Evolutionary conservation across 2,888 invertebrate species (phyloP).

Genomic region (Mythimna lalbum): DNA sequence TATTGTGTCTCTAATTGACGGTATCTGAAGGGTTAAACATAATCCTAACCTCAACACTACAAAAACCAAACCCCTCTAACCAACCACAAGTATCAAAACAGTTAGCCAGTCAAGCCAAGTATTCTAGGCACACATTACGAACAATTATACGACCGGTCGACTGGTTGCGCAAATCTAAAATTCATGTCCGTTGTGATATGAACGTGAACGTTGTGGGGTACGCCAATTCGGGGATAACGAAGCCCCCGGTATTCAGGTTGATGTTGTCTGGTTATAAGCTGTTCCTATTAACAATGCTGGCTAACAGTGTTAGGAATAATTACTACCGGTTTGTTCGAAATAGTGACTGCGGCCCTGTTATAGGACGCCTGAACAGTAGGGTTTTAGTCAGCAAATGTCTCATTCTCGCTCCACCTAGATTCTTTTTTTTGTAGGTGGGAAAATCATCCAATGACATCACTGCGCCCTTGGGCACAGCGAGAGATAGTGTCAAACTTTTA

Average conservation of each 20-base stretch:
- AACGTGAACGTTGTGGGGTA: constrained; percentile 65
- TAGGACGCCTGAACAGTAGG: no score
- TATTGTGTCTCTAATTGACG: no score
- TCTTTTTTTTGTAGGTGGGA: no score
- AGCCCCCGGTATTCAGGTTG: constrained; percentile 42
- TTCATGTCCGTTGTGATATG: constrained; percentile 71
- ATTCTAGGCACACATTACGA: constrained; percentile 43
- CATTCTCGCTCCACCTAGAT: no score
- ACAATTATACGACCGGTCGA: constrained; percentile 53
- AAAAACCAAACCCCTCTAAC: background rate
- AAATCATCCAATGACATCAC: no score
- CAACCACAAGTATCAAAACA: background rate
- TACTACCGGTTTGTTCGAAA: background rate
- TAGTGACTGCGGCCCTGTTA: no score
- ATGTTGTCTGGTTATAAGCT: constrained; percentile 31
- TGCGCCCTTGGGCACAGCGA: no score
- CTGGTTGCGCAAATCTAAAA: constrained; percentile 71
- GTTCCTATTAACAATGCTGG: background rate
- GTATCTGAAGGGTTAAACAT: no score
- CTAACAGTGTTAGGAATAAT: background rate
- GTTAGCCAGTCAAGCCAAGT: background rate
- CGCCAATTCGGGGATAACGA: constrained; percentile 73
- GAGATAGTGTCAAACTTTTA: no score
- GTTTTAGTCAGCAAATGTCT: no score
- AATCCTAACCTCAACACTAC: background rate